These are phyloP conservation scores for Orussus abietinus DNA, from an alignment of 1,140 invertebrate species.

Conservation along the genomic window DNA sequence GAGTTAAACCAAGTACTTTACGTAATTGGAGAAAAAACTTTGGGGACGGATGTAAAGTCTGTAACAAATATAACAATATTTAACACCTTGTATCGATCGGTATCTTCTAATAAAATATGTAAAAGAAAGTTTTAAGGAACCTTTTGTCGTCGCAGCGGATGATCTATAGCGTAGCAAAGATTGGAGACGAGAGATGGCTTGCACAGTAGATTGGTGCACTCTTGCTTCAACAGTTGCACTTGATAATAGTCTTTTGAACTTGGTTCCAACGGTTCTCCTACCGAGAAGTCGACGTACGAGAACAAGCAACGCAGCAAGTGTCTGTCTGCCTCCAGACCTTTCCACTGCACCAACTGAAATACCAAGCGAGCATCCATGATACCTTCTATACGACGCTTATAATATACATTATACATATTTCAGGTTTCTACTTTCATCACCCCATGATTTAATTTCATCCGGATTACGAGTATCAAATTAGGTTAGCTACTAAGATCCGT, in stretches of 20 bases:
- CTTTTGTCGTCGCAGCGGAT: conserved; percentile 61
- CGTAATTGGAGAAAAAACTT: conserved; percentile 79
- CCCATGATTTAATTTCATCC: too few relatives aligned
- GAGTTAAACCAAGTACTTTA: conserved; percentile 76
- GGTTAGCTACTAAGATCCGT: too few relatives aligned
- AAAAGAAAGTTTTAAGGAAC: conserved; percentile 42
- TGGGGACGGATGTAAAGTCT: conserved; percentile 70
- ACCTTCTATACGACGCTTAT: too few relatives aligned
- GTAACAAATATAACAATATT: conserved; percentile 33
- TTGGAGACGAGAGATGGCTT: conserved; percentile 73
- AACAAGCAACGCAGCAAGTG: conserved; percentile 84
- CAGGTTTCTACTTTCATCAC: too few relatives aligned
- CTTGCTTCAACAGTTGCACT: conserved; percentile 71
- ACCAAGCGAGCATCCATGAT: too few relatives aligned
- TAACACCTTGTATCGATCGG: background rate
- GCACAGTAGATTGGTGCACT: conserved; percentile 66
- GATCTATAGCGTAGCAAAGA: conserved; percentile 76
- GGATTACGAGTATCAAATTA: too few relatives aligned
- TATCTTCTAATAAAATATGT: conserved; percentile 11
- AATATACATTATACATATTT: too few relatives aligned
- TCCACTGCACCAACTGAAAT: conserved; percentile 68
- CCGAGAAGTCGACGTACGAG: conserved; percentile 65
- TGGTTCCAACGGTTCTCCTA: conserved; percentile 52
- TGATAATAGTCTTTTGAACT: conserved; percentile 59
- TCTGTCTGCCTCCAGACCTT: conserved; percentile 83